Evolutionary conservation across 1,140 invertebrate genomes (phyloP).

Genomic region (Eriosoma lanigerum): DNA sequence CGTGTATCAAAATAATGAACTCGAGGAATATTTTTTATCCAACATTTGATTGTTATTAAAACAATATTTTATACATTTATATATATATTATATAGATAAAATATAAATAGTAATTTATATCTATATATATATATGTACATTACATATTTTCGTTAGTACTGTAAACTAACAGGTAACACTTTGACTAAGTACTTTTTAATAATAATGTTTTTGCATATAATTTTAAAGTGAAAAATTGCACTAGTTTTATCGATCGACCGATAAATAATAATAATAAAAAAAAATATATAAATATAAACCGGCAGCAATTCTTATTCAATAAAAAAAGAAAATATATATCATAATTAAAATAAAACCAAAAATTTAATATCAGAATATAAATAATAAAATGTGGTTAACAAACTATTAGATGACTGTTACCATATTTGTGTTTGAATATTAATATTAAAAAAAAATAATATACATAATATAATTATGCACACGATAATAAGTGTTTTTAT

Average conservation of each 20-base stretch:
- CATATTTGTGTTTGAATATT: slow-evolving; percentile 7
- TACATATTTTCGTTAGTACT: slow-evolving; percentile 47
- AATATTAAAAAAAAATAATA: neutral
- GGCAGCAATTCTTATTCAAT: slow-evolving; percentile 25
- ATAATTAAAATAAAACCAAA: slow-evolving; percentile 45
- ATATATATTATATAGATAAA: slow-evolving; percentile 31
- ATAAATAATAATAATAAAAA: slow-evolving; percentile 22
- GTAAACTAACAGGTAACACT: slow-evolving; percentile 52
- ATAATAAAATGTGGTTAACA: slow-evolving; percentile 42
- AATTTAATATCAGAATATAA: slow-evolving; percentile 51
- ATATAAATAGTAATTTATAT: slow-evolving; percentile 52
- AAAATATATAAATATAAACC: slow-evolving; percentile 10
- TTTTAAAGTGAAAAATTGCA: slow-evolving; percentile 49
- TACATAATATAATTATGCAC: slow-evolving; percentile 14
- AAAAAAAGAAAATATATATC: slow-evolving; percentile 35
- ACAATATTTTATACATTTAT: slow-evolving; percentile 37
- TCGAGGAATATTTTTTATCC: slow-evolving; percentile 50
- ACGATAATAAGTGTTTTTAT: neutral
- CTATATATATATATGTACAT: slow-evolving; percentile 28
- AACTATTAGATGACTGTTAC: neutral
- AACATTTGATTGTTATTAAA: slow-evolving; percentile 52
- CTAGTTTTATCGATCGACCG: slow-evolving; percentile 25
- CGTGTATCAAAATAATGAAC: slow-evolving; percentile 51
- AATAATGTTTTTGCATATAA: slow-evolving; percentile 31
- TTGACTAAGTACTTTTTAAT: slow-evolving; percentile 49